These are phyloP conservation scores for Platycercus adscitus DNA, from an alignment of 2,113 vertebrate species.

Conservation along the genomic window DNA sequence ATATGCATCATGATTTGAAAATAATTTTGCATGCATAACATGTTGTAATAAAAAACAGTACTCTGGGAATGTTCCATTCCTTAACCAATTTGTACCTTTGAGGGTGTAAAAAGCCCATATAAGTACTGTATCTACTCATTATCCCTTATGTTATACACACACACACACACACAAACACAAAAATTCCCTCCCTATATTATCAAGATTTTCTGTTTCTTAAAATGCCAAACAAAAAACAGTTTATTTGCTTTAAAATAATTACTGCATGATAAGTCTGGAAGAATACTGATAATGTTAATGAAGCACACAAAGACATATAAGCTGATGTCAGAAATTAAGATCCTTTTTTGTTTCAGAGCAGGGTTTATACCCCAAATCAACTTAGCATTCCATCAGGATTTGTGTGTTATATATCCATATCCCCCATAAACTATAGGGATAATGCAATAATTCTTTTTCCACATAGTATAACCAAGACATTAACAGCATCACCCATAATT, in stretches of 20 bases:
- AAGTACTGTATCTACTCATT: rapidly evolving
- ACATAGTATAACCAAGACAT: not conserved
- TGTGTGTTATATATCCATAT: not conserved
- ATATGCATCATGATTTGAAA: not conserved
- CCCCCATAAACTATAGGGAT: not conserved
- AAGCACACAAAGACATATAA: not conserved
- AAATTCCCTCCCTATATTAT: not conserved
- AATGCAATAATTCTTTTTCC: not conserved
- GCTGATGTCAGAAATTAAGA: not conserved
- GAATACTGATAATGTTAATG: not conserved
- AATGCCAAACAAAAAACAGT: not conserved
- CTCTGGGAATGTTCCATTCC: not conserved
- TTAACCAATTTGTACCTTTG: not conserved
- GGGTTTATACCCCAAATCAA: not conserved
- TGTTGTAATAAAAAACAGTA: not conserved
- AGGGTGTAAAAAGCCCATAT: not conserved
- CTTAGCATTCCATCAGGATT: not conserved
- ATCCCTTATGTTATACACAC: not conserved
- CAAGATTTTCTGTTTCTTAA: not conserved
- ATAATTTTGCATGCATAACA: not conserved
- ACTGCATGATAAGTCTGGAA: not conserved
- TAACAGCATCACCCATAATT: not conserved
- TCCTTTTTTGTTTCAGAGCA: not conserved
- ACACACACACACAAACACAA: not conserved
- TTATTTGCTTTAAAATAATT: not conserved